Base-by-base conservation (phyloP, 2,888 invertebrate species). In the Lobophora halterata region DNA sequence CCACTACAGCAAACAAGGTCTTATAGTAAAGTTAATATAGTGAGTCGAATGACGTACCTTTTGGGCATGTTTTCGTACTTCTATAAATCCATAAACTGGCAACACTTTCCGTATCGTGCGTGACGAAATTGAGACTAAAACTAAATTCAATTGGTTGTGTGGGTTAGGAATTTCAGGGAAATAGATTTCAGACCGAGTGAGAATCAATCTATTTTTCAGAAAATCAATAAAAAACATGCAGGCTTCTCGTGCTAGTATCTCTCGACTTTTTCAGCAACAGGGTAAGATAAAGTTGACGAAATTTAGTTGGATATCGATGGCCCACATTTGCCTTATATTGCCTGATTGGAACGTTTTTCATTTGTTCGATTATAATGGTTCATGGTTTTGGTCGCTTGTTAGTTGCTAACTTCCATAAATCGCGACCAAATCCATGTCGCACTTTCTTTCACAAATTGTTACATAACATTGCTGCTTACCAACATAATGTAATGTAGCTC, bases 231-330 rank as follows among this genome's bases (percentile, higher is more conserved):
- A 11, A 5, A 32, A 21, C 2, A 85, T 83, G 85, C 65, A 71
- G 41, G 64, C 65, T 30, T 63, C 80, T 32, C 71, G 85, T 19
- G 68, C 72, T 17, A 56, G 78, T 42, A 54, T 79, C 20, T 76
- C 83, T 29, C 71, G 85, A 28, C 59, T 83, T 18, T 55, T 83
- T 46, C 79, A 82, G 46, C 77, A 78, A 53, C 65, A 76, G 49
- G 85, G 85, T 83, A 71, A 55, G 47, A 18, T 3, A 10, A 18
- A 17, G n/a, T n/a, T 13, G 5, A 9, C 29, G 18, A 29, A 16
- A 23, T 24, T 20, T 17, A 33, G n/a, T 3, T 9, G 1, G 1
- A 23, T 23, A 40, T 42, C 29, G 36, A 49, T 37, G 21, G 35
- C 50, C 43, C 46, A 41, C 52, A 55, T 39, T 49, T 50, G 33